Base-by-base conservation (phyloP, 2,888 invertebrate species). In the Pristionchus mayeri region DNA sequence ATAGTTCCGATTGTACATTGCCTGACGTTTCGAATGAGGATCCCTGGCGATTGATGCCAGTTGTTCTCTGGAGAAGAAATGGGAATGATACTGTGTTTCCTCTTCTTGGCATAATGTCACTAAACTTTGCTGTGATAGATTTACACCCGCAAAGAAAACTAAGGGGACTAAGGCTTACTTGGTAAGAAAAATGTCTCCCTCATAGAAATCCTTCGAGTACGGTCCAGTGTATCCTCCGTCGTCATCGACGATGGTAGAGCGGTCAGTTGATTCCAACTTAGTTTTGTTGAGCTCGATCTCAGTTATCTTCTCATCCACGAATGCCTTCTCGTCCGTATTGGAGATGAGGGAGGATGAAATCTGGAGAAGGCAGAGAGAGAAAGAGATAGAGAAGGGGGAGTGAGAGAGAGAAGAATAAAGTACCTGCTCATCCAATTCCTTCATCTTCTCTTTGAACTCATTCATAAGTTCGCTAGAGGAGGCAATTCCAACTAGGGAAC, bases 181-280 rank as follows among this genome's bases (percentile, higher is more conserved):
- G 7, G 84, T 84, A 7, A 84, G 75, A 9, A 84, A 27, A 18
- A 84, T 84, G 27, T 84, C 84, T 50, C 84, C 84, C 21, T 84
- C 71, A 54, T 71, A 84, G 27, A 37, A 75, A 11, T 52, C 54
- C 75, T 84, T 75, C 2, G 84, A 57, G 24, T 57, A 82, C 3
- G 81, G 81, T 63, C 81, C 81, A 48, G 40, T 63, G 21, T 82
- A 82, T 48, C 48, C 76, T n/a, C 50, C 40, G 30, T 78, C 76
- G 50, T 78, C 76, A 48, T 78, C 76, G 1, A 50, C 76, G 50
- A 78, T 78, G 6, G 76, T 48, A 52, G 76, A 78, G 27, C 76
- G 50, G 50, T 78, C 50, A n/a, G 76, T 78, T 3, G 76, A 78
- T 4, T 24, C 50, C 7, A 78, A 30, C 76, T 48, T 50, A 21